Conservation (phyloP, 2,888 invertebrate species). For the Dascillus cervinus region DNA sequence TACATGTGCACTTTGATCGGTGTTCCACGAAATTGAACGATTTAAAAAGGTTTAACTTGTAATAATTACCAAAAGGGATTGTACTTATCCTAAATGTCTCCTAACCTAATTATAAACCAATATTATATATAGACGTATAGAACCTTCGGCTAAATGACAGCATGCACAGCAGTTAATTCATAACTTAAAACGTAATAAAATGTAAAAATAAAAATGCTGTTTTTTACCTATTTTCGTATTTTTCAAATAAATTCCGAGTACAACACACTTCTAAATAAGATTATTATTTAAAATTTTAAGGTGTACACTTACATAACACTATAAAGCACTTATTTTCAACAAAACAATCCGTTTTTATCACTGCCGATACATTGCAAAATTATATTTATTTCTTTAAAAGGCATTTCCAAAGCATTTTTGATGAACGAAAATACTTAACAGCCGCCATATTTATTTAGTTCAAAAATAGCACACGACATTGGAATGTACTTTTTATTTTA, state of each 20-base stretch:
- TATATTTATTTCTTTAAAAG: constrained; percentile 13
- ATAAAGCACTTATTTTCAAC: constrained; percentile 15
- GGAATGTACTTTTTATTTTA: constrained; percentile 25
- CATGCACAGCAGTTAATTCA: too few relatives aligned
- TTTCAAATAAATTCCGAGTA: constrained; percentile 1
- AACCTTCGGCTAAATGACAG: too few relatives aligned
- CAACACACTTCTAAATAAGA: constrained; percentile 2
- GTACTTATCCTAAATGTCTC: constrained; percentile 23
- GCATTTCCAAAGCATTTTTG: constrained; percentile 30
- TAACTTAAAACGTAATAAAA: background rate
- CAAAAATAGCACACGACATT: constrained; percentile 38
- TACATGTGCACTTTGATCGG: too few relatives aligned
- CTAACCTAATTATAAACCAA: constrained; percentile 38
- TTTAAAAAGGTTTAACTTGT: too few relatives aligned
- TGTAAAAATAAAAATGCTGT: background rate
- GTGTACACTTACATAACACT: constrained; percentile 7
- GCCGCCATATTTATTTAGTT: constrained; percentile 39
- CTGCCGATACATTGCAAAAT: constrained; percentile 13
- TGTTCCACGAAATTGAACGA: too few relatives aligned
- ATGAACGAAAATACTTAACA: constrained; percentile 27
- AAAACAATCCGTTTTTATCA: constrained; percentile 11
- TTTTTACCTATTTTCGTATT: constrained; percentile 2
- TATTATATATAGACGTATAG: constrained; percentile 12
- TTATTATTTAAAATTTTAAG: too few relatives aligned
- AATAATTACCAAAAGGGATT: too few relatives aligned